Base-by-base conservation (phyloP, 1,140 invertebrate species). In the Solenopsis fugax region DNA sequence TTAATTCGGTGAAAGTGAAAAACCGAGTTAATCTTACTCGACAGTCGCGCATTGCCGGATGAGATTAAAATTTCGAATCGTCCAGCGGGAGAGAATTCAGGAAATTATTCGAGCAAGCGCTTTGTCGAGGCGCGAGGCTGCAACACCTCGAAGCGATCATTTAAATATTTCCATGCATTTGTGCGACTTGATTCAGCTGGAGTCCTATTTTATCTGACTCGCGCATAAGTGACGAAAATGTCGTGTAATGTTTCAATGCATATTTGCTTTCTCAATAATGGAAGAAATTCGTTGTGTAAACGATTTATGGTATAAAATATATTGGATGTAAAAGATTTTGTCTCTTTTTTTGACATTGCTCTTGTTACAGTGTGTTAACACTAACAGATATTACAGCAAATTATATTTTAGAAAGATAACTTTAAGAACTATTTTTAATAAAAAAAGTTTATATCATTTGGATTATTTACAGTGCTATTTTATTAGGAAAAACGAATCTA, bases 1-100 rank as follows among this genome's bases (percentile, higher is more conserved):
- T 88, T 82, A 90, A 90, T 90, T 86, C 76, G 75, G 29, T 29
- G 86, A 90, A 88, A 90, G 89, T 90, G 81, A 86, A 90, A 90
- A 88, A 77, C 16, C 60, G 75, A 81, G 75, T 87, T 84, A 84
- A 87, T 78, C 78, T 84, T 58, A 37, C 54, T 84, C 69, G 80
- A 29, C 69, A 52, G 69, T 62, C 56, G 69, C 45, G 41, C 78
- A 16, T 71, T 18, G 69, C 5, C 41, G 67, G 29, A 29, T 13
- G 54, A 62, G 80, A 84, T 84, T 62, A 84, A 84, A 84, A 84
- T 84, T 84, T 84, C 69, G 54, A 84, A 50, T 82, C 48, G 45
- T 58, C 75, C 18, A 18, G 7, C 24, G 50, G 54, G 48, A 18
- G 21, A 58, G 67, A 58, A 48, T 73, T 58, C 24, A 58, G 41